phyloP scores from a whole-genome alignment of 2,797 vertebrate genomes.

The Etheostoma nigrum region DNA sequence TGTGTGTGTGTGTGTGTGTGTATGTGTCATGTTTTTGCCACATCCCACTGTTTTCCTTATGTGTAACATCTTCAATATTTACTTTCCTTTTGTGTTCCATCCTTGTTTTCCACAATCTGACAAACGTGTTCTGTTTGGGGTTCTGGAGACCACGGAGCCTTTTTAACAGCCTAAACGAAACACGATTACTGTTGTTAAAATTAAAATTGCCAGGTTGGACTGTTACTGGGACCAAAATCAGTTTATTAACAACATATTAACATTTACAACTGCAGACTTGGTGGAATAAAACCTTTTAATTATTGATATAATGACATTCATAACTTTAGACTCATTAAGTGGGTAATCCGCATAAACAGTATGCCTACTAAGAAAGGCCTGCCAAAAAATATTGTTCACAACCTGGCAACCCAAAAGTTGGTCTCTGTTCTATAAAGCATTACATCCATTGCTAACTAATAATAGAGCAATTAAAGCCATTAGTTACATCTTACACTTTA shows the following conservation, averaged over 20 bases:
- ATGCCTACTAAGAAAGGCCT: not conserved
- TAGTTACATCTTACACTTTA: not conserved
- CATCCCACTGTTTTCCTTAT: not conserved
- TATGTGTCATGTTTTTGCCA: conserved; percentile 2
- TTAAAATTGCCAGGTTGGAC: not conserved
- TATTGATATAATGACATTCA: too few relatives aligned
- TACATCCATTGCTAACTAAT: not conserved
- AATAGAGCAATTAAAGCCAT: not conserved
- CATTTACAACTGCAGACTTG: not conserved
- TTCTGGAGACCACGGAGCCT: not conserved
- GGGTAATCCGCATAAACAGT: not conserved
- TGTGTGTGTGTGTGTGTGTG: not conserved
- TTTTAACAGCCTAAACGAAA: not conserved
- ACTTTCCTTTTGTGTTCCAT: not conserved
- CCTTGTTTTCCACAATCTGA: not conserved
- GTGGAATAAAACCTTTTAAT: not conserved
- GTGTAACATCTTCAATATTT: not conserved
- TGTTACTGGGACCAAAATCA: not conserved
- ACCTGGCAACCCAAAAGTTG: conserved; percentile 6
- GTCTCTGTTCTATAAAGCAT: not conserved
- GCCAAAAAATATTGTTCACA: not conserved
- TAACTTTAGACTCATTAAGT: not conserved
- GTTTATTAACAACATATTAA: not conserved
- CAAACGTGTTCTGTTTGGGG: not conserved
- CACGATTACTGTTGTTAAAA: not conserved